These are phyloP conservation scores for Phaenicophaeus curvirostris DNA, from an alignment of 2,797 vertebrate species.

Conservation along the genomic window DNA sequence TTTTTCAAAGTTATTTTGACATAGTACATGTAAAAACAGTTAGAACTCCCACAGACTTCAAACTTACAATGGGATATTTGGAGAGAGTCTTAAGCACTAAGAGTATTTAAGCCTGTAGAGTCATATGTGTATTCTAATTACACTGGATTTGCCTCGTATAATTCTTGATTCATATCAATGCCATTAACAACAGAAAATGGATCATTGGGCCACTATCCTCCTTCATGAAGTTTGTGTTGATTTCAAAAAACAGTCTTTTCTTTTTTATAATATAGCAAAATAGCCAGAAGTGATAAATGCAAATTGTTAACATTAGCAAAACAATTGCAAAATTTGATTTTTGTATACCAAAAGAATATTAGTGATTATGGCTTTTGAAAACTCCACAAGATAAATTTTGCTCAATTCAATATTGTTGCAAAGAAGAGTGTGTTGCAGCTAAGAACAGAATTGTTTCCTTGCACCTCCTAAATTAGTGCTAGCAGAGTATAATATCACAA, in stretches of 20 bases:
- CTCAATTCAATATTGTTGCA: background rate
- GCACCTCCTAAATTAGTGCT: background rate
- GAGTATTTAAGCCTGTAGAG: background rate
- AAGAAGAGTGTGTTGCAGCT: background rate
- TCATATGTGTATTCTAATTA: background rate
- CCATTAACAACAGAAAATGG: background rate
- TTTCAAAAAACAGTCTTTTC: background rate
- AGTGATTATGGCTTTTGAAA: background rate
- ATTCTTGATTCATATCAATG: background rate
- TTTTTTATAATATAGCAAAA: background rate
- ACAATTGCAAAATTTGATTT: background rate
- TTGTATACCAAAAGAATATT: background rate
- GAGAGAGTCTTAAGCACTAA: background rate
- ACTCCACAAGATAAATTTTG: background rate
- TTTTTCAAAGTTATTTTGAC: background rate
- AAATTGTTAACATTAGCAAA: background rate
- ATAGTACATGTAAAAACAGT: background rate
- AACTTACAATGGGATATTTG: background rate
- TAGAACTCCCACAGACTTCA: background rate
- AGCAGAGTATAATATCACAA: background rate
- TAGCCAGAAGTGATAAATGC: background rate
- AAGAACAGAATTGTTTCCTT: background rate
- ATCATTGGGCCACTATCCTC: background rate
- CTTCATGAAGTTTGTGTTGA: background rate
- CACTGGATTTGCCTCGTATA: background rate